phyloP scores from a whole-genome alignment of 2,888 invertebrate species.

The Netelia virgata region DNA sequence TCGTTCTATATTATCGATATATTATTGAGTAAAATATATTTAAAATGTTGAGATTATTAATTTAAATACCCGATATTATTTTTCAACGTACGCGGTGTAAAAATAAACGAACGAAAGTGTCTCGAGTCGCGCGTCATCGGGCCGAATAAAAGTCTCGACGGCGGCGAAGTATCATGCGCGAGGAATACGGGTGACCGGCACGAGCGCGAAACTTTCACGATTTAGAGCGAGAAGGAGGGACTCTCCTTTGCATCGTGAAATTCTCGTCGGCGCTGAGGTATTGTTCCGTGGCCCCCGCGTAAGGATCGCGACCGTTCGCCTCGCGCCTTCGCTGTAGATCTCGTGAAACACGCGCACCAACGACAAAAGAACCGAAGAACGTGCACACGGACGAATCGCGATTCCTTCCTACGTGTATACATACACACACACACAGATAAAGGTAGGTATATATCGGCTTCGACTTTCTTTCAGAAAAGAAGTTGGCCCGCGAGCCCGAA shows the following conservation, averaged over 20 bases:
- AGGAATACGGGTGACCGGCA: too few relatives aligned
- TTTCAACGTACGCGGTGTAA: not conserved
- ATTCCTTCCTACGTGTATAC: constrained; percentile 16
- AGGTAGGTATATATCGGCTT: constrained; percentile 5
- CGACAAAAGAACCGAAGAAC: constrained; percentile 34
- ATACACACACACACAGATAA: too few relatives aligned
- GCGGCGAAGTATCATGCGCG: too few relatives aligned
- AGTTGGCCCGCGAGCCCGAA: constrained; percentile 50
- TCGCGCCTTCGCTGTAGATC: constrained; percentile 33
- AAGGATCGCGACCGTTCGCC: constrained; percentile 33
- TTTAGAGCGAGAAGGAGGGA: constrained; percentile 13
- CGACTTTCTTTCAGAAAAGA: constrained; percentile 65
- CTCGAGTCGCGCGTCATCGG: not conserved
- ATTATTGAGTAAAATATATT: too few relatives aligned
- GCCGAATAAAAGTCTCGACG: too few relatives aligned
- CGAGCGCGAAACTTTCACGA: constrained; percentile 49
- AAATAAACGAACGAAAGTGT: constrained; percentile 14
- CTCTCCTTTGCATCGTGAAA: constrained; percentile 34
- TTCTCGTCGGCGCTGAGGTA: constrained; percentile 22
- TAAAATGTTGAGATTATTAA: too few relatives aligned
- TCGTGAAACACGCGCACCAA: constrained; percentile 44
- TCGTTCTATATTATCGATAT: not conserved
- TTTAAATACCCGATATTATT: too few relatives aligned
- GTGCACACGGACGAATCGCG: constrained; percentile 10
- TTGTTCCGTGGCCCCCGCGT: constrained; percentile 50